Evolutionary conservation across 2,797 vertebrate genomes (phyloP), one percentile per base, ranked within the genome.

Genomic region (Alauda arvensis): DNA sequence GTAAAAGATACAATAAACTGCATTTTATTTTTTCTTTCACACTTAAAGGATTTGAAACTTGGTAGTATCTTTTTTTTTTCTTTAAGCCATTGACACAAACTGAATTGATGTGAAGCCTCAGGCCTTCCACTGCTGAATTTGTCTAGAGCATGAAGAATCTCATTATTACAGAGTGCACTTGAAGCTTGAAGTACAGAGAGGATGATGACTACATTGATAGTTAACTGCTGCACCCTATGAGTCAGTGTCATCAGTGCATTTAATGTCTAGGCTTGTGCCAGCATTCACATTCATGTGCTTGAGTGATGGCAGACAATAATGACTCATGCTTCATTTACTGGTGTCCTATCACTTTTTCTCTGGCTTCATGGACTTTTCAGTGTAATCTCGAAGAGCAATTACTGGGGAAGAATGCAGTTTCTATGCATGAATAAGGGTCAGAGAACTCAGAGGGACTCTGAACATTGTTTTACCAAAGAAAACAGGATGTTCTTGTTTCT

Each of bases 281-380:
- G 65, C 65, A 26, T 83, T 93, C 9, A 1, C 52, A 60, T 93
- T 94, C 79, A 18, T 75, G 74, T 91, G 79, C 80, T 75, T 93
- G 90, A 95, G 77, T 82, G 89, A 81, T 89, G 87, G 90, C 82
- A 92, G 79, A 83, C 86, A 87, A 81, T 94, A 69, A 92, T 95
- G 94, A 95, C 88, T 95, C 92, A 94, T 63, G 67, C 87, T 88
- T 96, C 80, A 46, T 91, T 95, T 94, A 26, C 86, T 69, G 87
- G 55, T 79, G 62, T 91, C 78, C 86, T 81, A 31, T 88, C 87
- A 33, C 53, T 82, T 92, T 63, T 84, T 66, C 55, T 86, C 49
- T 81, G 77, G 53, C 79, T 94, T 92, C 72, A 13, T 43, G 78
- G 84, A 77, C 90, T 77, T 92, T 84, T 40, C 0, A 37, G 1